These are phyloP conservation scores for Plemyria rubiginata DNA, from an alignment of 2,888 invertebrate species.

Conservation along the genomic window DNA sequence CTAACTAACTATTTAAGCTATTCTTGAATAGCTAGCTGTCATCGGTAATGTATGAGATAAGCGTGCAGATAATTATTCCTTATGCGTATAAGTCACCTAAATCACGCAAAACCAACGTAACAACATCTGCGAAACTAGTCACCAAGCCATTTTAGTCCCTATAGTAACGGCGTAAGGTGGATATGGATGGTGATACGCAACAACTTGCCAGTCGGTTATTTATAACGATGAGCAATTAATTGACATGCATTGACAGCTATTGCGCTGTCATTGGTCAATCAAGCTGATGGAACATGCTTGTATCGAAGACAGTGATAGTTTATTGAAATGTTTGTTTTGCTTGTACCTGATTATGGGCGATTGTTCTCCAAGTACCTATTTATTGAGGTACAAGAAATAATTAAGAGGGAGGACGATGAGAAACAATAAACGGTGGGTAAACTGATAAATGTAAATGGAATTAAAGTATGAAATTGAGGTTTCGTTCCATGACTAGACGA, in stretches of 20 bases:
- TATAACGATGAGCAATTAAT: constrained; percentile 64
- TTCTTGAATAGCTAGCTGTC: constrained; percentile 33
- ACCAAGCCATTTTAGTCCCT: constrained; percentile 16
- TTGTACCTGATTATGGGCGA: constrained; percentile 3
- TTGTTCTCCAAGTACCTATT: constrained; percentile 10
- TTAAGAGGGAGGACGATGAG: not conserved
- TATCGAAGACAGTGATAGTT: constrained; percentile 33
- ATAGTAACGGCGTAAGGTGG: not conserved
- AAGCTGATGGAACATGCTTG: constrained; percentile 50
- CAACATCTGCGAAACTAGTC: not conserved
- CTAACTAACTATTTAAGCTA: constrained; percentile 7
- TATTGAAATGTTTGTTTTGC: constrained; percentile 37
- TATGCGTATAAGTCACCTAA: constrained; percentile 37
- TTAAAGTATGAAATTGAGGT: no score
- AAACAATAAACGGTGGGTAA: not conserved
- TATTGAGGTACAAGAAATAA: constrained; percentile 2
- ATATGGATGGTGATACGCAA: constrained; percentile 1
- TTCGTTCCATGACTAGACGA: no score
- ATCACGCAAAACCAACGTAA: constrained; percentile 30
- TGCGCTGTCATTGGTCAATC: constrained; percentile 59
- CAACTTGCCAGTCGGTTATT: constrained; percentile 19
- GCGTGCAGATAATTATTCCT: constrained; percentile 34
- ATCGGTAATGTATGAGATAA: constrained; percentile 31
- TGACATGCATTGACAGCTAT: constrained; percentile 65
- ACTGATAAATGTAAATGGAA: not conserved